These are phyloP conservation scores for Hippocampus barbouri DNA, from an alignment of 2,113 vertebrate genomes.

Conservation along the genomic window DNA sequence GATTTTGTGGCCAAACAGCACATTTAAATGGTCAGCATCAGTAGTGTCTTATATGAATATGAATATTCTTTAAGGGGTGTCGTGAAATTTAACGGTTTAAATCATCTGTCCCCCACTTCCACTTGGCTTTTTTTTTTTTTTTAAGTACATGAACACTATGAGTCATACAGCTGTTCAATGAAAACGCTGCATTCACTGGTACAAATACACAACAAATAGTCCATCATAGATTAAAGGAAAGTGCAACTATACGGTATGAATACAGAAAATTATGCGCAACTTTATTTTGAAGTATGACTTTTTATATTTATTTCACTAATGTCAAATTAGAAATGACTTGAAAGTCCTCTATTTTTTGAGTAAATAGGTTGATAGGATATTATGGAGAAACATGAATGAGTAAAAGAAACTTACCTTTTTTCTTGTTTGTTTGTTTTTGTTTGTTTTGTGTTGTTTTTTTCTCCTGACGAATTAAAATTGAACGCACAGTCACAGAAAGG, in stretches of 20 bases:
- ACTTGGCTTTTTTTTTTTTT: slow-evolving; percentile 62
- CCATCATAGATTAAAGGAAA: slow-evolving; percentile 12
- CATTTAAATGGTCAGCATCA: background rate
- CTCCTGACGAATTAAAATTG: slow-evolving; percentile 30
- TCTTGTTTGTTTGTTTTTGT: too few relatives aligned
- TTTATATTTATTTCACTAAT: slow-evolving; percentile 1
- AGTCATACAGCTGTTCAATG: slow-evolving; percentile 66
- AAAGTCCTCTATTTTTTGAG: background rate
- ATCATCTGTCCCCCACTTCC: slow-evolving; percentile 56
- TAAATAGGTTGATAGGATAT: slow-evolving; percentile 1
- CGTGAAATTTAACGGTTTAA: slow-evolving; percentile 53
- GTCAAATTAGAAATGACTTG: background rate
- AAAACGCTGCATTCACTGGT: slow-evolving; percentile 45
- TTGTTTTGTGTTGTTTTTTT: background rate
- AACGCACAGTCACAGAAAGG: slow-evolving; percentile 29
- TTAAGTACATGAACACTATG: slow-evolving; percentile 59
- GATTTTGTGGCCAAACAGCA: background rate
- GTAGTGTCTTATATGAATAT: background rate
- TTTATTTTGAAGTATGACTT: background rate
- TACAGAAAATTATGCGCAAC: background rate
- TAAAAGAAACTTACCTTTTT: slow-evolving; percentile 7
- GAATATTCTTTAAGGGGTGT: background rate
- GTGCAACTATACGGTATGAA: background rate
- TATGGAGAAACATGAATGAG: background rate
- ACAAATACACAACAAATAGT: slow-evolving; percentile 41